These are phyloP conservation scores for Ectemnius lituratus DNA, from an alignment of 2,888 invertebrate species.

Conservation along the genomic window DNA sequence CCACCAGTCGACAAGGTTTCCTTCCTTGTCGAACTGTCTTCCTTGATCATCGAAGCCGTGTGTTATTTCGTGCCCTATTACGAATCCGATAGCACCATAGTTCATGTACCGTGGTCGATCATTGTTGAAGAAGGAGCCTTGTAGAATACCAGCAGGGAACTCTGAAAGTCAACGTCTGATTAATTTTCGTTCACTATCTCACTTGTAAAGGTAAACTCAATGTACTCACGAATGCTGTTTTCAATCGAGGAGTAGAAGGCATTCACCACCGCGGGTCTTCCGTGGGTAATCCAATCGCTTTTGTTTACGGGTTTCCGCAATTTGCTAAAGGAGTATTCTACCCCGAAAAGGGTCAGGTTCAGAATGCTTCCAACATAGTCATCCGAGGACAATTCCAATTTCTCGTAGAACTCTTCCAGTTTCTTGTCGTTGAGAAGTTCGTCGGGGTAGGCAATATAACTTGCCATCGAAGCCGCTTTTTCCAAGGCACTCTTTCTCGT, in stretches of 20 bases:
- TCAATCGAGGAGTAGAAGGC: constrained; percentile 80
- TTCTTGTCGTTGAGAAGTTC: constrained; percentile 91
- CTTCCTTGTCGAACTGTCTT: constrained; percentile 94
- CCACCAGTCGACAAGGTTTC: constrained; percentile 97
- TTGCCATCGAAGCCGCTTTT: constrained; percentile 90
- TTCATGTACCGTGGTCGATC: constrained; percentile 95
- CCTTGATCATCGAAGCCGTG: constrained; percentile 94
- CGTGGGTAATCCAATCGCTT: constrained; percentile 79
- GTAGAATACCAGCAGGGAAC: constrained; percentile 90
- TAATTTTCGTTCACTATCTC: not conserved
- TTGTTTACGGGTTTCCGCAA: constrained; percentile 79
- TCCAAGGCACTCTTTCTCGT: constrained; percentile 88
- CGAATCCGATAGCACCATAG: constrained; percentile 93
- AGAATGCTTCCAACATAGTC: constrained; percentile 79
- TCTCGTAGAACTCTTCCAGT: constrained; percentile 87
- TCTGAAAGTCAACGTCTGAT: constrained; percentile 34
- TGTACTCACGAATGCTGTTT: constrained; percentile 80
- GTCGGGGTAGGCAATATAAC: constrained; percentile 95
- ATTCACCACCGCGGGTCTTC: constrained; percentile 79
- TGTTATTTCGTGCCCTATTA: constrained; percentile 95
- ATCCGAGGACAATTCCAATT: constrained; percentile 76
- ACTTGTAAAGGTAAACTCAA: not conserved
- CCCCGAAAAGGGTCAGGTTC: constrained; percentile 79
- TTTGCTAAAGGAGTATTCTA: constrained; percentile 78
- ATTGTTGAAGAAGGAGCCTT: constrained; percentile 94